A percentile compares a stretch with the other conserved stretches of the same genome.
These are phyloP conservation scores for Campoplex capitator DNA, from an alignment of 2,888 invertebrate species.

Conservation along the genomic window DNA sequence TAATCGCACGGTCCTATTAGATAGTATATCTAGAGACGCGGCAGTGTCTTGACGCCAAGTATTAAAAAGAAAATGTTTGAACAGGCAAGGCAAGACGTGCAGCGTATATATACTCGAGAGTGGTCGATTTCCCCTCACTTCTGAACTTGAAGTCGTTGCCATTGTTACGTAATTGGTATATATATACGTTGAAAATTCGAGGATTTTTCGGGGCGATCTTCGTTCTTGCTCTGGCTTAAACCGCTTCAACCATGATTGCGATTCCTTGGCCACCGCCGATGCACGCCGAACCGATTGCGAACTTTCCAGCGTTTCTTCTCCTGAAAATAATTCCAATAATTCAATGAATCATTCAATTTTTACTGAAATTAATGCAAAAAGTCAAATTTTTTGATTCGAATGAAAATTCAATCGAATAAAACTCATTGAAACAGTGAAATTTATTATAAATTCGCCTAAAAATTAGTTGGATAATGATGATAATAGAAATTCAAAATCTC, in stretches of 20 bases:
- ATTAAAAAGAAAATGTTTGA: too few species aligned
- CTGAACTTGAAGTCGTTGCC: too few species aligned
- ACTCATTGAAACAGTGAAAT: background rate
- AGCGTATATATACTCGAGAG: too few species aligned
- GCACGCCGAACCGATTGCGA: conserved; percentile 97
- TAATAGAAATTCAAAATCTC: conserved; percentile 15
- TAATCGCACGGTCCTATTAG: too few species aligned
- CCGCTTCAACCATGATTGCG: conserved; percentile 94
- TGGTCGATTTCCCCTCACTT: too few species aligned
- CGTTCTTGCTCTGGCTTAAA: conserved; percentile 83
- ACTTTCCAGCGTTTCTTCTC: conserved; percentile 93
- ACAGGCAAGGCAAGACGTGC: too few species aligned
- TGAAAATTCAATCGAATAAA: too few species aligned
- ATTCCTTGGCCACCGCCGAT: conserved; percentile 99
- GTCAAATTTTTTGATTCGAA: background rate
- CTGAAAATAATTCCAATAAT: conserved; percentile 84
- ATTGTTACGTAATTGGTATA: too few species aligned
- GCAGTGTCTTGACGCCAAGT: too few species aligned
- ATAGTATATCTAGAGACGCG: too few species aligned
- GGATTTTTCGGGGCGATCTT: background rate
- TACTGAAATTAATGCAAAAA: too few species aligned
- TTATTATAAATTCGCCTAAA: background rate
- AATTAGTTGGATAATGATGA: background rate
- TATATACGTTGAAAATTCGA: background rate
- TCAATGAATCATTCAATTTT: background rate